Evolutionary conservation across 2,797 vertebrate genomes (phyloP).

Genomic region (Cuculus canorus): DNA sequence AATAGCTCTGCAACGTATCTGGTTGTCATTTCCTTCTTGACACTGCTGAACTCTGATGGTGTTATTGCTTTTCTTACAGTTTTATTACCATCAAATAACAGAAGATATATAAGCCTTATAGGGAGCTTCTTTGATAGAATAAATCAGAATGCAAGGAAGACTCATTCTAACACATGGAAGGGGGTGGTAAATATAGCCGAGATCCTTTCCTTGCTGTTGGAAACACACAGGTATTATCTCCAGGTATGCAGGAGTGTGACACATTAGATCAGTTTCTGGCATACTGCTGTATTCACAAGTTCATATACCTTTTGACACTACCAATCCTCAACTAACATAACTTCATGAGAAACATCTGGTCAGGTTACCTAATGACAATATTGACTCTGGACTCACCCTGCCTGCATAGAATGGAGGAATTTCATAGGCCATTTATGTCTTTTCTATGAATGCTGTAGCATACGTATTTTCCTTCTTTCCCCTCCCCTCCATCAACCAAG

Average conservation of each 20-base stretch:
- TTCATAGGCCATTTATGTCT: constrained; percentile 32
- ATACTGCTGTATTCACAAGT: constrained; percentile 1
- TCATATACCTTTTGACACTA: constrained; percentile 42
- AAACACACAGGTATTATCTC: constrained; percentile 7
- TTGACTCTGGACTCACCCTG: constrained; percentile 75
- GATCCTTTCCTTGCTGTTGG: neutral
- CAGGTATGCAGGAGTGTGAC: neutral
- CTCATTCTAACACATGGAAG: neutral
- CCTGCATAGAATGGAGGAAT: constrained; percentile 21
- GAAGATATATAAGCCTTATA: neutral
- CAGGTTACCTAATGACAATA: constrained; percentile 58
- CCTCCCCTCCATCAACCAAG: neutral
- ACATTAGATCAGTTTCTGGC: constrained; percentile 23
- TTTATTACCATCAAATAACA: neutral
- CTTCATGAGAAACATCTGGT: constrained; percentile 48
- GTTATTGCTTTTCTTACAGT: neutral
- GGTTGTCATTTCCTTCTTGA: neutral
- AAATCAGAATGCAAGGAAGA: neutral
- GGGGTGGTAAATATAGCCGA: neutral
- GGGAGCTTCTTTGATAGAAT: neutral
- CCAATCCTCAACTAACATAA: constrained; percentile 48
- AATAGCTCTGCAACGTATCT: neutral
- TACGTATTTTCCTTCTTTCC: constrained; percentile 64
- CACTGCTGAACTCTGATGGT: neutral
- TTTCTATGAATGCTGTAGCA: neutral